These are phyloP conservation scores for Hyposoter dolosus DNA, from an alignment of 2,888 invertebrate species.

Conservation along the genomic window DNA sequence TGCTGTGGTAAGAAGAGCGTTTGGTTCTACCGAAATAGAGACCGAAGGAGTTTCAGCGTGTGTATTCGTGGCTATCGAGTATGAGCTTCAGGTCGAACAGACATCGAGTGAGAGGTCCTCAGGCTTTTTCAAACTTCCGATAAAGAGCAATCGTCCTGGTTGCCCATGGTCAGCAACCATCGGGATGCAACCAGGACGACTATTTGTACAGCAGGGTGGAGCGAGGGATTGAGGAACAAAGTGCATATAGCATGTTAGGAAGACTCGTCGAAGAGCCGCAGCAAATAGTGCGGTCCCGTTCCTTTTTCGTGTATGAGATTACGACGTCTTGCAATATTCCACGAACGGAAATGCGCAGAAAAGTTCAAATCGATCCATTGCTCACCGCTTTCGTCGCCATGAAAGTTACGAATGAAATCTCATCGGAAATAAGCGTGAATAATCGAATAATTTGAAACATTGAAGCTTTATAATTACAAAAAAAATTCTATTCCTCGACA, in stretches of 20 bases:
- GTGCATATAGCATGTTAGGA: background rate
- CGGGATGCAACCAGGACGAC: background rate
- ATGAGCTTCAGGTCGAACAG: slow-evolving; percentile 31
- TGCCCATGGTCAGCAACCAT: slow-evolving; percentile 20
- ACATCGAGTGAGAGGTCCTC: slow-evolving; percentile 11
- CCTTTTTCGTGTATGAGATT: background rate
- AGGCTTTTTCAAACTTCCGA: slow-evolving; percentile 59
- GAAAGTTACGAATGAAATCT: background rate
- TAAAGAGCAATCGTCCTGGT: slow-evolving; percentile 57
- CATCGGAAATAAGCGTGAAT: background rate
- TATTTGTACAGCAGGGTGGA: background rate
- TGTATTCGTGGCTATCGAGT: slow-evolving; percentile 37
- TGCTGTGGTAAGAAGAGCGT: slow-evolving; percentile 21
- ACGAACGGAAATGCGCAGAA: background rate
- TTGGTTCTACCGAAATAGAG: background rate
- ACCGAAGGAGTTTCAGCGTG: background rate
- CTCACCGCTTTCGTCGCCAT: background rate
- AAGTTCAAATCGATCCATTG: background rate
- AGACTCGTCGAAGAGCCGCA: background rate
- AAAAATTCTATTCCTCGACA: background rate
- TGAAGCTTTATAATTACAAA: background rate
- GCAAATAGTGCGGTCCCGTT: background rate
- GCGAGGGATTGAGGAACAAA: background rate
- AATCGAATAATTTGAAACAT: background rate
- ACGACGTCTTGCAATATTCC: background rate